A percentile compares a stretch with the other conserved stretches of the same genome.
Evolutionary conservation across 2,888 invertebrate genomes (phyloP).

Genomic region (Neoaliturus tenellus): DNA sequence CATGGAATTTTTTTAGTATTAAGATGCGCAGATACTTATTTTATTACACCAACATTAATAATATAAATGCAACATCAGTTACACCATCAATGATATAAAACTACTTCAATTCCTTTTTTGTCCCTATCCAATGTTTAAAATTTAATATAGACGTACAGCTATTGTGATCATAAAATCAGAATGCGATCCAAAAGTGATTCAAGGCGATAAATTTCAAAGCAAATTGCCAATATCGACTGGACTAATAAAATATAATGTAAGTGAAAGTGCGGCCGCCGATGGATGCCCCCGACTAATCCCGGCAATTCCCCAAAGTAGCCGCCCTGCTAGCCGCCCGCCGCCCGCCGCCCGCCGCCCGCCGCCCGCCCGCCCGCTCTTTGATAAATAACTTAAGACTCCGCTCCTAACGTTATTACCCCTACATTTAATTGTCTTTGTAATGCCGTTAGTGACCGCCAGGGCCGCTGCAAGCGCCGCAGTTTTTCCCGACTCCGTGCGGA

Average conservation of each 20-base stretch:
- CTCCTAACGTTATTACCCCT: slow-evolving; percentile 50
- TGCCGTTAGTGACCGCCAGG: slow-evolving; percentile 40
- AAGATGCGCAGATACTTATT: too few species aligned
- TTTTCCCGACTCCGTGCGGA: not conserved
- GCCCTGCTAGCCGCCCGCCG: too few species aligned
- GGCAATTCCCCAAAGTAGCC: slow-evolving; percentile 49
- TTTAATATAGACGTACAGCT: too few species aligned
- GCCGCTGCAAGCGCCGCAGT: not conserved
- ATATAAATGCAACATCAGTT: too few species aligned
- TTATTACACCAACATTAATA: too few species aligned
- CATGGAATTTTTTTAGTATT: too few species aligned
- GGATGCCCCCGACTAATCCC: slow-evolving; percentile 42
- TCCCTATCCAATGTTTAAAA: too few species aligned
- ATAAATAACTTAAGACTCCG: slow-evolving; percentile 51
- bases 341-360: too few species aligned
- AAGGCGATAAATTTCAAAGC: not conserved
- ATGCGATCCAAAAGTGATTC: not conserved
- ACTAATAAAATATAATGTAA: slow-evolving; percentile 49
- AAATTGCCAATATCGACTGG: slow-evolving; percentile 49
- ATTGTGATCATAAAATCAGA: not conserved
- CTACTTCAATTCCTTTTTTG: too few species aligned
- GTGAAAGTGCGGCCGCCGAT: slow-evolving; percentile 32
- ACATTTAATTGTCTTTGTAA: slow-evolving; percentile 52
- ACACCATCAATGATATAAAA: too few species aligned
- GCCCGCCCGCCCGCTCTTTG: slow-evolving; percentile 18